Percentiles rank a stretch among this genome's conserved stretches.
Evolutionary conservation across 64 coral and sea anemone genomes (phyloP).

Genomic region (Montipora capricornis): DNA sequence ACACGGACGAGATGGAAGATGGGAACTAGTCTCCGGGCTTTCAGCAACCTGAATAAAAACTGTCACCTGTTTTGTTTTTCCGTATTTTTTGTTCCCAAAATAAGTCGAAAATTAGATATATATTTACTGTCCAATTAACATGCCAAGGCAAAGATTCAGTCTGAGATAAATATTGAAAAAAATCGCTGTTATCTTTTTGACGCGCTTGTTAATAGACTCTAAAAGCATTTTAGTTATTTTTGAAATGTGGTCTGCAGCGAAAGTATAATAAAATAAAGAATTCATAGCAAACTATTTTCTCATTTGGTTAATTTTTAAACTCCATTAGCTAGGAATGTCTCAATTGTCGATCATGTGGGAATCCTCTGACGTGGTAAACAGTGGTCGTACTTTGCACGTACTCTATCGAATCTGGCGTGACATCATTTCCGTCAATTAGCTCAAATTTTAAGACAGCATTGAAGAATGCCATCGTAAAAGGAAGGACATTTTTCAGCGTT

Average conservation of each 20-base stretch:
- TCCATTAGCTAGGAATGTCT: too few relatives aligned
- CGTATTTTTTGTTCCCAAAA: neutral
- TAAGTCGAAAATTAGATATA: neutral
- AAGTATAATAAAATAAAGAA: too few relatives aligned
- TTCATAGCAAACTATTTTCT: too few relatives aligned
- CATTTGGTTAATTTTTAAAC: too few relatives aligned
- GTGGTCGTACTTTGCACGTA: neutral
- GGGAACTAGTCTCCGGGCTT: neutral
- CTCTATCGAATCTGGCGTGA: constrained; percentile 7
- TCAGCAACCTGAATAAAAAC: neutral
- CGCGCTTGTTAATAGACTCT: neutral
- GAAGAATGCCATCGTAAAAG: constrained; percentile 5
- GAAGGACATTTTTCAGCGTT: neutral
- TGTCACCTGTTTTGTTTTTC: too few relatives aligned
- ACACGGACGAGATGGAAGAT: neutral
- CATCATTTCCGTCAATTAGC: constrained; percentile 33
- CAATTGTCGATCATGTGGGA: neutral
- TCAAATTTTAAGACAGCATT: neutral
- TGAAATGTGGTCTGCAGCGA: neutral
- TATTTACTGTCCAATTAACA: neutral
- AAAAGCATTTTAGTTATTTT: neutral
- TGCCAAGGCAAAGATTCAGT: neutral
- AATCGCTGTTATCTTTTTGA: neutral
- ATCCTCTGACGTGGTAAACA: too few relatives aligned
- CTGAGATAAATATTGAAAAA: neutral